Conservation (phyloP, 2,797 vertebrate species). For the Phataginus tetradactyla region DNA sequence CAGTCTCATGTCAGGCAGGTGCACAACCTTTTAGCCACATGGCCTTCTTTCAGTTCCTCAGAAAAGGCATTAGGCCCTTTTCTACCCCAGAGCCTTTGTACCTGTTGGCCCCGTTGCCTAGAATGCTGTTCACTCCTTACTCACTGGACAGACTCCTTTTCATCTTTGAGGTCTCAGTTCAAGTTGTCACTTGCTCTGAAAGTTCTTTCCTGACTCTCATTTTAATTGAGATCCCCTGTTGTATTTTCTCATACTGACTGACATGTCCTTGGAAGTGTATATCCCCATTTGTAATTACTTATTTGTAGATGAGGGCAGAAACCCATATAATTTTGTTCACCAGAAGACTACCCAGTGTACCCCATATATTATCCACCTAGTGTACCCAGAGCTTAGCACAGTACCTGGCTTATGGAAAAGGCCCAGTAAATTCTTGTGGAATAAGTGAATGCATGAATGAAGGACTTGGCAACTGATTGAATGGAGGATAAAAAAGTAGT, state of each 20-base stretch:
- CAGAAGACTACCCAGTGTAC: no score
- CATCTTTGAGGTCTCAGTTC: background rate
- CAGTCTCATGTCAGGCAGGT: background rate
- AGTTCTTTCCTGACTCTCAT: background rate
- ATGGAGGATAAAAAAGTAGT: background rate
- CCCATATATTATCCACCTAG: no score
- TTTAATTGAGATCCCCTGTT: background rate
- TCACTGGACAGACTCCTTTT: background rate
- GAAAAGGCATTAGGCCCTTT: background rate
- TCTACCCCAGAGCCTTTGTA: background rate
- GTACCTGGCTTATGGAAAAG: background rate
- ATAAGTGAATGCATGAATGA: constrained; percentile 1
- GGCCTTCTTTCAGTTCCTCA: background rate
- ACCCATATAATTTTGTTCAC: background rate
- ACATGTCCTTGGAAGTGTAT: background rate
- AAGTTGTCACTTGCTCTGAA: background rate
- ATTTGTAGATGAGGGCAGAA: background rate
- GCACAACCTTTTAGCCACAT: background rate
- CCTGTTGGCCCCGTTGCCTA: background rate
- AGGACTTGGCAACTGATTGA: constrained; percentile 10
- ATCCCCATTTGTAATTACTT: background rate
- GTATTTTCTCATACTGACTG: background rate
- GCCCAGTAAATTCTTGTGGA: background rate
- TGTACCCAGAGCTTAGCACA: background rate
- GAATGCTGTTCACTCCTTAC: background rate